Evolutionary conservation across 2,113 vertebrate genomes (phyloP).

Genomic region (Ameiurus melas): DNA sequence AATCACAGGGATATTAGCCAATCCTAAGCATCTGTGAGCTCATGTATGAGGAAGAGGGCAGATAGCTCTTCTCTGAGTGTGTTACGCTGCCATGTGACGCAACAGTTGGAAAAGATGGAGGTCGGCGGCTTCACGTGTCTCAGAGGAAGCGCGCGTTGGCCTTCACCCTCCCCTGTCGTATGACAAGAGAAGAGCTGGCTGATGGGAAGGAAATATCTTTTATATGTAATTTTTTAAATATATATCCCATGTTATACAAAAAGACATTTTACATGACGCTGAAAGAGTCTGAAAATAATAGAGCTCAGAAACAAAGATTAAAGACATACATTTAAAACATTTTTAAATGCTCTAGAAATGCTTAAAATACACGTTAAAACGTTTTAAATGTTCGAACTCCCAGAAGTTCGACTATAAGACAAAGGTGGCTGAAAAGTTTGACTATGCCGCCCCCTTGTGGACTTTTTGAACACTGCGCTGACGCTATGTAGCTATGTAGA

Average conservation of each 20-base stretch:
- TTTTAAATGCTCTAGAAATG: not conserved
- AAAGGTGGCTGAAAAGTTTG: not conserved
- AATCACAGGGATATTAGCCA: not conserved
- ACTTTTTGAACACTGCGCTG: not conserved
- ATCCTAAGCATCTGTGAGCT: not conserved
- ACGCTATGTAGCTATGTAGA: not conserved
- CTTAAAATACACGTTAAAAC: not conserved
- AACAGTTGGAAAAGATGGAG: not conserved
- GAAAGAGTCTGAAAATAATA: not conserved
- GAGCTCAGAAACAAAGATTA: not conserved
- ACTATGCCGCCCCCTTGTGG: conserved; percentile 29
- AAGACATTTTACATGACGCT: not conserved
- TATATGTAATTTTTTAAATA: too few relatives aligned
- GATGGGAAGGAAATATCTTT: not conserved
- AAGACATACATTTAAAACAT: not conserved
- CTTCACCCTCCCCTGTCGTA: not conserved
- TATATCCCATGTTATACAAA: not conserved
- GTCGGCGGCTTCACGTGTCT: not conserved
- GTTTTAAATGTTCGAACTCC: not conserved
- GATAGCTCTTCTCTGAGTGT: not conserved
- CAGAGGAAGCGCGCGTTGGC: not conserved
- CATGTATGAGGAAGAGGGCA: not conserved
- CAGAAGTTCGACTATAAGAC: not conserved
- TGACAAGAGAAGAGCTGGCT: not conserved
- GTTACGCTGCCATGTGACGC: not conserved